Conservation (phyloP, 1,140 invertebrate genomes). For the Globodera rostochiensis region DNA sequence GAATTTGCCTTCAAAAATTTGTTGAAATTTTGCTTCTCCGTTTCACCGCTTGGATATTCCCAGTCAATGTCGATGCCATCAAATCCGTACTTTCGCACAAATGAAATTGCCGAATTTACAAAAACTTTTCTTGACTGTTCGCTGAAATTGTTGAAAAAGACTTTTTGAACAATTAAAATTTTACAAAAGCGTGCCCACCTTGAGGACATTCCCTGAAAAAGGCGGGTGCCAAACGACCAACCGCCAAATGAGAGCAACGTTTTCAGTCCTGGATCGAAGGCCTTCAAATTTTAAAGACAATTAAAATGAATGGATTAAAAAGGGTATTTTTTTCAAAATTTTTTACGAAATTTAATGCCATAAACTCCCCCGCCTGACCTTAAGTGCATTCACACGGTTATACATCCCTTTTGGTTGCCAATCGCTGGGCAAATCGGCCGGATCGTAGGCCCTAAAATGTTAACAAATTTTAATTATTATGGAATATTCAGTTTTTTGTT, state of each 20-base stretch:
- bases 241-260: conserved; percentile 66
- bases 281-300: conserved; percentile 9
- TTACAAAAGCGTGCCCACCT: conserved; percentile 13
- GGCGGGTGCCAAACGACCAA: conserved; percentile 62
- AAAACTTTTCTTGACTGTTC: conserved; percentile 46
- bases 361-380: conserved; percentile 17
- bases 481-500: too few relatives aligned
- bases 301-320: too few relatives aligned
- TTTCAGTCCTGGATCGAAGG: conserved; percentile 59
- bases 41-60: conserved; percentile 91
- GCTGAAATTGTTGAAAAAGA: background rate
- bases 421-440: conserved; percentile 61
- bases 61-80: conserved; percentile 83
- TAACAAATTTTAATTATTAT: conserved; percentile 1
- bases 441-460: conserved; percentile 59
- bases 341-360: too few relatives aligned
- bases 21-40: conserved; percentile 91
- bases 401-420: conserved; percentile 62
- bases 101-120: conserved; percentile 60
- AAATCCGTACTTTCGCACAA: conserved; percentile 62
- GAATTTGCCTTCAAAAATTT: conserved; percentile 77
- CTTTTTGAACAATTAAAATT: conserved; percentile 1
- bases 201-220: conserved; percentile 55
- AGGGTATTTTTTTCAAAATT: too few relatives aligned
- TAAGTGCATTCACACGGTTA: conserved; percentile 59